Evolutionary conservation across 2,113 vertebrate species (phyloP), one percentile per base, ranked within the genome.

Genomic region (Chiloscyllium plagiosum): DNA sequence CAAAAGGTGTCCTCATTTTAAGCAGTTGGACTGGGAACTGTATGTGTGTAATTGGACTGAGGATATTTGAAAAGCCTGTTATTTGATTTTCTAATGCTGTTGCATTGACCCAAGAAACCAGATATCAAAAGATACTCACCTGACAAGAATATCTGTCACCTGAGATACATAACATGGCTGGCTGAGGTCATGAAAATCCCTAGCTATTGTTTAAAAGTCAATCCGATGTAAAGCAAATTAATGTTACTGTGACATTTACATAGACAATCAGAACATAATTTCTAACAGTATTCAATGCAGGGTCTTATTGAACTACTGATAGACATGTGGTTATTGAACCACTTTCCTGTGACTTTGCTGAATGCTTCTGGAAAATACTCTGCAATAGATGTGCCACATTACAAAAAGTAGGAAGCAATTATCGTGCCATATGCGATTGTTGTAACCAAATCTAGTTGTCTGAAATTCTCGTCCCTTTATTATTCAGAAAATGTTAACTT

Each of bases 51-150:
- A 95, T 95, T 95, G 69, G 24, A 72, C 47, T 95, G 42, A 8
- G 42, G 69, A 95, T 24, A 72, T 90, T 90, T 90, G 87, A 90
- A 61, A 61, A 61, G 47, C 66, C 93, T 26, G 37, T 47, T 70
- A 47, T 70, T 94, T 69, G 68, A 37, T 94, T 72, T 76, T 72
- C 24, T 72, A 22, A 47, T 47, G 66, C 68, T 95, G 47, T 50
- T 52, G 26, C 68, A 95, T 47, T 95, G 94, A 95, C 37, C 94
- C 93, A 72, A 22, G 66, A 70, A 94, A 94, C 66, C 37, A 50
- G 37, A 70, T 94, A 70, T 70, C 66, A 94, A 56, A 66, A 94
- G 22, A 95, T 95, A 24, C 76, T 95, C 69, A 95, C 94, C 94
- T 72, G 69, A 95, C 69, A 76, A 95, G 47, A 95, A 52, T 72